Percentiles rank a stretch among this genome's conserved stretches.
Conservation (phyloP, 2,113 vertebrate genomes). For the Apaloderma vittatum region DNA sequence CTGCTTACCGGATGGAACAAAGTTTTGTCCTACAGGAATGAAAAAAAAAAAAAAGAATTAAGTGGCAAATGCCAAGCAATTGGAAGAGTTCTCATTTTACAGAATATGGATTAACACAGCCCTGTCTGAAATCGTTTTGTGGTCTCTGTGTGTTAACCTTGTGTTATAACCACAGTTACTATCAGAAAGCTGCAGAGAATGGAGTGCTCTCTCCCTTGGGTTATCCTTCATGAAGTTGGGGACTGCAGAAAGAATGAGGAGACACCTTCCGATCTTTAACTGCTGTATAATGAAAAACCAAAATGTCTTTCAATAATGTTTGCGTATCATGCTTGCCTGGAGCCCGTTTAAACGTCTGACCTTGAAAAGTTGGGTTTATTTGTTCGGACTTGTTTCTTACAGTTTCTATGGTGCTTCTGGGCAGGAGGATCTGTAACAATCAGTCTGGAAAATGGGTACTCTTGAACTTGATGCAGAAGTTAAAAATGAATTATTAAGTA, state of each 20-base stretch:
- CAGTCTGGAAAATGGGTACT: not conserved
- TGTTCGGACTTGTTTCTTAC: not conserved
- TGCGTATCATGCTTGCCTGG: not conserved
- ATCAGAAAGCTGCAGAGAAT: not conserved
- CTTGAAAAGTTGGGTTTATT: not conserved
- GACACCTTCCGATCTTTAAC: not conserved
- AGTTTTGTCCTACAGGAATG: conserved; percentile 85
- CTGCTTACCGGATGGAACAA: conserved; percentile 89
- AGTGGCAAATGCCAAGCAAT: conserved; percentile 34
- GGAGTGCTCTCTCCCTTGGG: not conserved
- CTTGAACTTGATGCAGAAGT: not conserved
- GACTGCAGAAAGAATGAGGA: not conserved
- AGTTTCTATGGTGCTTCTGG: not conserved
- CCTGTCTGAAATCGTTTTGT: not conserved
- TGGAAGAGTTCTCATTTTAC: not conserved
- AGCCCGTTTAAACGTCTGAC: not conserved
- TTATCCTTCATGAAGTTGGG: not conserved
- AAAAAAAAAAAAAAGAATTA: conserved; percentile 62
- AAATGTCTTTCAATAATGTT: not conserved
- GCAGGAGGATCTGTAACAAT: not conserved
- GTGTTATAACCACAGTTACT: not conserved
- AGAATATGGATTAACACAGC: conserved; percentile 1
- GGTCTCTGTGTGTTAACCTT: not conserved
- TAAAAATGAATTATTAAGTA: not conserved
- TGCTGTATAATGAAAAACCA: not conserved